phyloP scores from a whole-genome alignment of 1,140 invertebrate genomes.

The Apis florea region DNA sequence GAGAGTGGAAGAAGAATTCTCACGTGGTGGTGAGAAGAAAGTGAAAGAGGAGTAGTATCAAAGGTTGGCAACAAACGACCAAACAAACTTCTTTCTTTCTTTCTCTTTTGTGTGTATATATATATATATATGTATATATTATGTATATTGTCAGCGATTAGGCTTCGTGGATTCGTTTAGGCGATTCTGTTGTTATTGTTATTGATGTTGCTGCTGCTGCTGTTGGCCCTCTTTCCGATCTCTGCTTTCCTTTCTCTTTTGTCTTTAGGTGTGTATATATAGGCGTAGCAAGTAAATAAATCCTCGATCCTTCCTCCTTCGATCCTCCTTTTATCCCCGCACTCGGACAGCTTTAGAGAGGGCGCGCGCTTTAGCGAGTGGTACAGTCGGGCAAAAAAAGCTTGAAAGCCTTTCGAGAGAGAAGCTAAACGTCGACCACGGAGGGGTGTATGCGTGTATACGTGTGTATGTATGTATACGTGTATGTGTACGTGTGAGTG shows the following conservation, averaged over 20 bases:
- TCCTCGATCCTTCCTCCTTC: conserved; percentile 4
- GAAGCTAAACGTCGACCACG: conserved; percentile 63
- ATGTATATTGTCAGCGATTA: conserved; percentile 47
- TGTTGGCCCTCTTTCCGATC: not conserved
- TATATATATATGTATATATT: not conserved
- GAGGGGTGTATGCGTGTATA: conserved; percentile 1
- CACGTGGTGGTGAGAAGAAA: too few relatives aligned
- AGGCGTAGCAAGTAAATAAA: too few relatives aligned
- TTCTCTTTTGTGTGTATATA: not conserved
- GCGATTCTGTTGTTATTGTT: conserved; percentile 13
- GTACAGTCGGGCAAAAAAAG: conserved; percentile 56
- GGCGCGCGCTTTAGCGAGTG: conserved; percentile 32
- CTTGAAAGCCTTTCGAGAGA: conserved; percentile 58
- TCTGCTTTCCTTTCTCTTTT: not conserved
- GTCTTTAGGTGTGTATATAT: not conserved
- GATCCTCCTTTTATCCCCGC: conserved; percentile 45
- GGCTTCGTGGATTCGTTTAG: conserved; percentile 40
- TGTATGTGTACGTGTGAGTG: too few relatives aligned
- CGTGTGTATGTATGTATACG: not conserved
- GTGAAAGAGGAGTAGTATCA: too few relatives aligned
- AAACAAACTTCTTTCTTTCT: not conserved
- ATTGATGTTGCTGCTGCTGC: not conserved
- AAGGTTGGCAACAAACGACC: too few relatives aligned
- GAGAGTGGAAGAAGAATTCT: too few relatives aligned
- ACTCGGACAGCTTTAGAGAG: conserved; percentile 29